phyloP scores from a whole-genome alignment of 1,140 invertebrate genomes.

The Anoplolepis gracilipes region DNA sequence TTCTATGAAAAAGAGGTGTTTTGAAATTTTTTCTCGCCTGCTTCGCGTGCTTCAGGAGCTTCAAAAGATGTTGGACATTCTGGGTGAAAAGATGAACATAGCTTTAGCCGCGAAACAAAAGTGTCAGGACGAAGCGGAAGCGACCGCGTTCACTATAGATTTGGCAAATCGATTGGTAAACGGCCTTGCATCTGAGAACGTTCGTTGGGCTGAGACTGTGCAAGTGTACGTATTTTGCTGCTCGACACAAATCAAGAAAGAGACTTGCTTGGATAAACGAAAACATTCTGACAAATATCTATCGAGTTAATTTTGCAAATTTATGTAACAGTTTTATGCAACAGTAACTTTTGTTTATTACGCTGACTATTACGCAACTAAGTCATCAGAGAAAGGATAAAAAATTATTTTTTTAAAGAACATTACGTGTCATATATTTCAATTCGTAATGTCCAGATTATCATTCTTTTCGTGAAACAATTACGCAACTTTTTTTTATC shows the following conservation, averaged over 20 bases:
- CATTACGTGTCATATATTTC: no score
- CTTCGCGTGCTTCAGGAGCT: slow-evolving; percentile 86
- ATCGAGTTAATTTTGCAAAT: neutral
- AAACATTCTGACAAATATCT: neutral
- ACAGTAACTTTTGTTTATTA: no score
- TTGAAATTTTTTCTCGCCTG: neutral
- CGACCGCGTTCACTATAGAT: slow-evolving; percentile 94
- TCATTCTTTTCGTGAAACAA: no score
- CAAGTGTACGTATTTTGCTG: slow-evolving; percentile 84
- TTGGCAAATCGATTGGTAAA: slow-evolving; percentile 96
- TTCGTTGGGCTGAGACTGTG: slow-evolving; percentile 92
- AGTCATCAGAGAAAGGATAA: no score
- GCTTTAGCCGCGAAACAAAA: slow-evolving; percentile 95
- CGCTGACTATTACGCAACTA: no score
- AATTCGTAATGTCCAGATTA: no score
- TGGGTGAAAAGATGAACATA: slow-evolving; percentile 93
- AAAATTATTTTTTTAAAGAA: no score
- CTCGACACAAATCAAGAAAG: neutral
- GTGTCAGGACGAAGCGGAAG: slow-evolving; percentile 95
- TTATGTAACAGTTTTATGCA: no score
- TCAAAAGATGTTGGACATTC: slow-evolving; percentile 91
- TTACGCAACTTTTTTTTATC: no score
- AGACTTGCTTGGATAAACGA: neutral
- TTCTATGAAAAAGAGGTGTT: neutral
- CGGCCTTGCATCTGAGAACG: slow-evolving; percentile 96